Percentiles rank a stretch among this genome's conserved stretches.
These are phyloP conservation scores for Ophiodon elongatus DNA, from an alignment of 2,113 vertebrate species.

Conservation along the genomic window DNA sequence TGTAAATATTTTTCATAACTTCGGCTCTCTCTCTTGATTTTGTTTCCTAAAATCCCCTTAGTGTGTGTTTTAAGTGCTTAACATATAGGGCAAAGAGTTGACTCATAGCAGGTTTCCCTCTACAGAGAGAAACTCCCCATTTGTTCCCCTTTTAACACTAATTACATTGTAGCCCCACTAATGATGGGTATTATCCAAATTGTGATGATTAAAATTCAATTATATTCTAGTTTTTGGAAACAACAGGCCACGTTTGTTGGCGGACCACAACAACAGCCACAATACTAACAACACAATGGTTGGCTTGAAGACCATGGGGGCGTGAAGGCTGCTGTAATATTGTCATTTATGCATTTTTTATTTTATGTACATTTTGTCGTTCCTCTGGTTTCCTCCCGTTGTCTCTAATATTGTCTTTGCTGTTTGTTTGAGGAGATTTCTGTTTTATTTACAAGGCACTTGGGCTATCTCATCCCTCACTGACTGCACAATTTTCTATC, in stretches of 20 bases:
- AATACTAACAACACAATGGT: conserved; percentile 14
- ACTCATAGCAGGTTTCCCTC: conserved; percentile 18
- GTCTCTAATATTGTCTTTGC: conserved; percentile 20
- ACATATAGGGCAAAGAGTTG: conserved; percentile 9
- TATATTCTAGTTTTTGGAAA: conserved; percentile 38
- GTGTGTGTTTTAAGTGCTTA: conserved; percentile 29
- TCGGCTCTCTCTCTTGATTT: not conserved
- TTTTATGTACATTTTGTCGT: conserved; percentile 24
- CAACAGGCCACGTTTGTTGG: conserved; percentile 27
- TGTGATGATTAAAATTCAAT: conserved; percentile 60
- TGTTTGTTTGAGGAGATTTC: conserved; percentile 1
- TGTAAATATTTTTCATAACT: not conserved
- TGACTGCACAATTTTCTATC: not conserved
- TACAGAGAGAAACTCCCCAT: conserved; percentile 4
- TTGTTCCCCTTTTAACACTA: conserved; percentile 23
- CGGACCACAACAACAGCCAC: conserved; percentile 22
- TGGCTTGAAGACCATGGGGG: conserved; percentile 20
- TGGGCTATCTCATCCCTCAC: conserved; percentile 2
- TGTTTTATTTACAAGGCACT: conserved; percentile 22
- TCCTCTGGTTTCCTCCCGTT: not conserved
- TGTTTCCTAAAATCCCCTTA: not conserved
- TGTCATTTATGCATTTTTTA: conserved; percentile 41
- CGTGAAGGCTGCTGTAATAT: conserved; percentile 20
- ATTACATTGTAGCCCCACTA: conserved; percentile 55
- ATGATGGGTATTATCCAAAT: conserved; percentile 59